Evolutionary conservation across 2,888 invertebrate species (phyloP).

Genomic region (Phymatocera aterrima): DNA sequence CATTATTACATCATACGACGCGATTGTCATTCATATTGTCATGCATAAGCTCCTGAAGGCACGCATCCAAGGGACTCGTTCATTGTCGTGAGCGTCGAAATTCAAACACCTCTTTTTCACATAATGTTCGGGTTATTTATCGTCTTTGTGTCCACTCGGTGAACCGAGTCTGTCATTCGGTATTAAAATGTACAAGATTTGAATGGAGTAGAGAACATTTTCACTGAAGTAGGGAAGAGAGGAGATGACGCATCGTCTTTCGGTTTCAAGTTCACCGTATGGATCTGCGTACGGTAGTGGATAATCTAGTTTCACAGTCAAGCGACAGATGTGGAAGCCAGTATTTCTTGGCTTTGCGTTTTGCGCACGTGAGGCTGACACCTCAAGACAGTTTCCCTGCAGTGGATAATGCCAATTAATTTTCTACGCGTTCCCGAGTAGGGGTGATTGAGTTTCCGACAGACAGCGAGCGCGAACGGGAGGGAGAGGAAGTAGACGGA

Average conservation of each 20-base stretch:
- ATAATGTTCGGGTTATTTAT: neutral
- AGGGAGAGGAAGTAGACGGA: neutral
- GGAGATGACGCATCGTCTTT: neutral
- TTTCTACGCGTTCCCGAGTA: neutral
- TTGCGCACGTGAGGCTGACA: slow-evolving; percentile 29
- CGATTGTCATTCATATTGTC: slow-evolving; percentile 48
- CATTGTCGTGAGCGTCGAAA: neutral
- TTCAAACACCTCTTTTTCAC: neutral
- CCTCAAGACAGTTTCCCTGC: slow-evolving; percentile 14
- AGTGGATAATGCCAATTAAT: slow-evolving; percentile 35
- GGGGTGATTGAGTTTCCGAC: neutral
- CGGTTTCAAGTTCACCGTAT: neutral
- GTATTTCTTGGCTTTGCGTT: slow-evolving; percentile 20
- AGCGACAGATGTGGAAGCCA: slow-evolving; percentile 12
- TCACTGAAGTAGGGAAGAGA: too few relatives aligned
- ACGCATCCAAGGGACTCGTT: slow-evolving; percentile 23
- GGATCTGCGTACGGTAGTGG: neutral
- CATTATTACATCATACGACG: slow-evolving; percentile 38
- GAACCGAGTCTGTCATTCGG: neutral
- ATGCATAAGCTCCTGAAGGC: slow-evolving; percentile 12
- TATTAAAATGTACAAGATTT: neutral
- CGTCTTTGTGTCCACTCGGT: neutral
- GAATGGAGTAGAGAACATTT: neutral
- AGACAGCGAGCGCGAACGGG: neutral
- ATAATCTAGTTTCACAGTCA: neutral